Base-by-base conservation (phyloP, 2,797 vertebrate species). In the Halcyon badia region DNA sequence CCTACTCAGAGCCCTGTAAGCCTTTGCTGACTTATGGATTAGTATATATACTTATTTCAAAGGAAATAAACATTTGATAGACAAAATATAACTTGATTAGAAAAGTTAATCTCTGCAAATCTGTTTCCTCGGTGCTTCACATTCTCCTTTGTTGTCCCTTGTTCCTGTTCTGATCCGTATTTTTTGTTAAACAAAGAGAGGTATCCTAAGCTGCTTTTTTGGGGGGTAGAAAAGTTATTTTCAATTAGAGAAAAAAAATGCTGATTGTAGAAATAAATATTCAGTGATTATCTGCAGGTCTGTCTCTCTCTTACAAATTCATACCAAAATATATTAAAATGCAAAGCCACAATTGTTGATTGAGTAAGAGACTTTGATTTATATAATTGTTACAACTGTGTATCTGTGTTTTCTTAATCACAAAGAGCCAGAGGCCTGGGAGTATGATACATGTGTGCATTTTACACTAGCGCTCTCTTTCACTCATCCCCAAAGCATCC, bases 21-120 rank as follows among this genome's bases (percentile, higher is more conserved):
- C 19, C 21, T 82, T 66, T 3, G 2, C 20, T 1, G 1, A 42
- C 9, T 30, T 65, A 25, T 0, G 1, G 8, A 28, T 83, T 82
- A 82, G 19, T n/a, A 22, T 15, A 3, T 14, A 42, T 2, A 28
- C 6, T 69, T 88, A 33, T n/a, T 87, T 92, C 30, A 57, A 81
- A 90, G 12, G 20, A 86, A 77, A 68, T 28, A 4, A 25, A 57
- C n/a, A 39, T 69, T 30, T 48, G 15, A 76, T 41, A 15, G 41
- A 48, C 28, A 35, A 39, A 71, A 4, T 48, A 7, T 58, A 49
- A 54, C 25, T 72, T 72, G 31, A 51, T 82, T 65, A 31, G 20
- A 60, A 71, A 49, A 22, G 5, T 44, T 57, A 44, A 35, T 12
- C 5, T 33, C 33, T 69, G 17, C 35, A 73, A 41, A 68, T 52